Evolutionary conservation across 2,113 vertebrate species (phyloP).

Genomic region (Nothocercus julius): DNA sequence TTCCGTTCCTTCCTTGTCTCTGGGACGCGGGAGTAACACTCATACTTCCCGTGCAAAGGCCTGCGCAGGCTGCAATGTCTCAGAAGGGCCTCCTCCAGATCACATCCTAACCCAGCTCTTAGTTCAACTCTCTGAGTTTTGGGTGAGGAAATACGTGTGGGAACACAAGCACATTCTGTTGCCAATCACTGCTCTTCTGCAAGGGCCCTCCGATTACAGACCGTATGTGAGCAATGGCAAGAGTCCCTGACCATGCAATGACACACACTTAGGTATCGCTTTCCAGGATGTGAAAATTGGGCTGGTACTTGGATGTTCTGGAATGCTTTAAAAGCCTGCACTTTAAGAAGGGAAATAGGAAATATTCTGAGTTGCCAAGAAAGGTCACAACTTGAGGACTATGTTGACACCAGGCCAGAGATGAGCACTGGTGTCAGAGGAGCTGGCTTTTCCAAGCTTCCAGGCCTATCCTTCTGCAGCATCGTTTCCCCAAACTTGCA

Average conservation of each 20-base stretch:
- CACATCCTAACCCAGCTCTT: neutral
- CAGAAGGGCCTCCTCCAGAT: neutral
- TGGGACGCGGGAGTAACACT: neutral
- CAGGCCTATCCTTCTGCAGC: neutral
- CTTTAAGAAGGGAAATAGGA: neutral
- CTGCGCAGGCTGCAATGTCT: neutral
- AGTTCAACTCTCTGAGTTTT: neutral
- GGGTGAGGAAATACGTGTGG: neutral
- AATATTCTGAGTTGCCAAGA: neutral
- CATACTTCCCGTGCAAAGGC: neutral
- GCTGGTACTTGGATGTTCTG: neutral
- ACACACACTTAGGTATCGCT: neutral
- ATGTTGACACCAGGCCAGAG: neutral
- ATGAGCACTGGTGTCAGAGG: neutral
- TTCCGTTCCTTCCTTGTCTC: neutral
- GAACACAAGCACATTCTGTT: neutral
- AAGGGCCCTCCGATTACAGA: neutral
- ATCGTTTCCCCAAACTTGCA: neutral
- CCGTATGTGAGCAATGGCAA: neutral
- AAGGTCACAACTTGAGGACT: neutral
- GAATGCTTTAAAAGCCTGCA: neutral
- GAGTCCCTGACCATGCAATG: neutral
- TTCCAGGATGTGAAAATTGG: neutral
- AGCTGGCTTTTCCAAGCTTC: neutral
- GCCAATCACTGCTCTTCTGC: accelerated